These are phyloP conservation scores for Meteorus sp. DNA, from an alignment of 1,140 invertebrate genomes.

Conservation along the genomic window DNA sequence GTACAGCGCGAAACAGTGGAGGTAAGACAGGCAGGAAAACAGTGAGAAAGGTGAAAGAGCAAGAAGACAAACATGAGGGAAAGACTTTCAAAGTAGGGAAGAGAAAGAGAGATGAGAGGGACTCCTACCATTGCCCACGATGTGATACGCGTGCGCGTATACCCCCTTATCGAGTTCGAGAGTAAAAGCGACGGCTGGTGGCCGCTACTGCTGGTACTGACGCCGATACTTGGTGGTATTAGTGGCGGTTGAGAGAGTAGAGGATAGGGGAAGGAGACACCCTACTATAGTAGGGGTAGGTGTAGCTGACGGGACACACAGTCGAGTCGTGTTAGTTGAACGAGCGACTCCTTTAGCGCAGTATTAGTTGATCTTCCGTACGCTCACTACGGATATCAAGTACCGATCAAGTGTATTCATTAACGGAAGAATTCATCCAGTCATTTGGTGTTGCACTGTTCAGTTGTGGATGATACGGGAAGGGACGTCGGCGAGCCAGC, in stretches of 20 bases:
- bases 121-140: constrained; percentile 12
- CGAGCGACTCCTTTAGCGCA: constrained; percentile 17
- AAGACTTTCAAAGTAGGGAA: constrained; percentile 13
- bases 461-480: not conserved
- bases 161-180: constrained; percentile 55
- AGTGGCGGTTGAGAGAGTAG: constrained; percentile 6
- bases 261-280: constrained; percentile 13
- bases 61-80: too few relatives aligned
- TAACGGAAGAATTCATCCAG: not conserved
- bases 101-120: constrained; percentile 16
- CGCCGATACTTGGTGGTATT: constrained; percentile 18
- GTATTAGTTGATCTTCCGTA: constrained; percentile 3
- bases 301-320: constrained; percentile 36
- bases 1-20: not conserved
- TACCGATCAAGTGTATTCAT: not conserved
- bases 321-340: constrained; percentile 25
- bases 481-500: not conserved
- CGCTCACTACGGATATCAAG: not conserved
- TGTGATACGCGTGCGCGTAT: constrained; percentile 35
- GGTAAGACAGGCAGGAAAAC: not conserved
- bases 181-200: constrained; percentile 43
- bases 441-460: not conserved
- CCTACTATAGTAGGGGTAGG: constrained; percentile 17
- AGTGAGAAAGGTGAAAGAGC: constrained; percentile 19
- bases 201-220: constrained; percentile 19